These are phyloP conservation scores for Tenthredo mesomela DNA, from an alignment of 2,888 invertebrate genomes.

Conservation along the genomic window DNA sequence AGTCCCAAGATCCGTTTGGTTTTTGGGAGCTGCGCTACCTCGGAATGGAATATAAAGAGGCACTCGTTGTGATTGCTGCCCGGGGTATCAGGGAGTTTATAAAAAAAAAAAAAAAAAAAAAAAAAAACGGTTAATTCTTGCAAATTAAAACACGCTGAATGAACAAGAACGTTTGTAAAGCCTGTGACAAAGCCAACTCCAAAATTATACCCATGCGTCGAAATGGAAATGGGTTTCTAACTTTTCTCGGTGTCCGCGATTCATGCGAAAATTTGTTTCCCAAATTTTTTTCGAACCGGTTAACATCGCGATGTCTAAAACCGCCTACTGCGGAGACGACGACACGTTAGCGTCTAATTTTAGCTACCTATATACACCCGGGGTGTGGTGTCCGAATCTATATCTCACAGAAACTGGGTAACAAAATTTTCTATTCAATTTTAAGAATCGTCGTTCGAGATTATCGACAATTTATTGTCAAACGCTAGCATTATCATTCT, in stretches of 20 bases:
- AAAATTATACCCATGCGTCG: not conserved
- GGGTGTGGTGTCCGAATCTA: constrained; percentile 22
- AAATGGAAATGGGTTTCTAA: not conserved
- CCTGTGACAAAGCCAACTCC: not conserved
- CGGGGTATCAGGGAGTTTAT: not conserved
- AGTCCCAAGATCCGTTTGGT: constrained; percentile 22
- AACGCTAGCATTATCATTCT: not conserved
- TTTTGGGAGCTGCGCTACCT: not conserved
- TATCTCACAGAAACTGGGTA: not conserved
- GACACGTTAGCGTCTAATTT: constrained; percentile 25
- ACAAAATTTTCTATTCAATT: not conserved
- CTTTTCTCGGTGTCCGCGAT: not conserved
- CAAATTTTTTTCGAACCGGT: not conserved
- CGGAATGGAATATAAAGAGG: constrained; percentile 30
- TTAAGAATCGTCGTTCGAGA: not conserved
- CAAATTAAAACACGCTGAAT: constrained; percentile 23
- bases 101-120: not conserved
- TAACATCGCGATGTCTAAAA: not conserved
- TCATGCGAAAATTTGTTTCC: not conserved
- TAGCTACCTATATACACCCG: not conserved
- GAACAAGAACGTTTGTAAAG: not conserved
- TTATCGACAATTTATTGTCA: not conserved
- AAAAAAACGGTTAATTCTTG: not conserved
- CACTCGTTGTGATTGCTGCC: constrained; percentile 8
- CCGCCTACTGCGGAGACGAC: not conserved